Conservation (phyloP, 2,113 vertebrate genomes). For the Centropus bengalensis region DNA sequence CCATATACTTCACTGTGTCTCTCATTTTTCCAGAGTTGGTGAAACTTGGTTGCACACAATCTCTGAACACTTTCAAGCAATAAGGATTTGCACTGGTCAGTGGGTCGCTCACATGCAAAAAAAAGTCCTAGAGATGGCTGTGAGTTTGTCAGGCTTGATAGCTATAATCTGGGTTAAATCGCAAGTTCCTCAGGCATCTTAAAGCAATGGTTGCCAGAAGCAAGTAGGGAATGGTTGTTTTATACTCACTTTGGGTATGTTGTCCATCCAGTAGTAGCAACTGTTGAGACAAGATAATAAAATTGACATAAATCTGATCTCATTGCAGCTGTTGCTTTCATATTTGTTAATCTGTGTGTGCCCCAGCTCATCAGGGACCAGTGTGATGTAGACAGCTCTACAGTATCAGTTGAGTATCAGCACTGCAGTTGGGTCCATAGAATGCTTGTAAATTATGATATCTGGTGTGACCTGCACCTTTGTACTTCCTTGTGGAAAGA, state of each 20-base stretch:
- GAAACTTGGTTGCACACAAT: background rate
- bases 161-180: background rate
- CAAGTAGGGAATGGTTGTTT: background rate
- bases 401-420: background rate
- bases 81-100: background rate
- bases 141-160: background rate
- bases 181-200: background rate
- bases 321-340: background rate
- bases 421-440: background rate
- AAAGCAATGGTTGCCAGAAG: background rate
- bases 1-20: background rate
- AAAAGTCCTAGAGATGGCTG: background rate
- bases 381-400: fast-evolving
- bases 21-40: background rate
- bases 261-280: background rate
- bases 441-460: background rate
- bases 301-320: background rate
- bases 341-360: background rate
- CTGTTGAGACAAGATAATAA: background rate
- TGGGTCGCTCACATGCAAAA: background rate
- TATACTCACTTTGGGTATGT: background rate
- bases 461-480: background rate
- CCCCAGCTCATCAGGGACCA: background rate
- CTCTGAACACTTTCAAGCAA: background rate
- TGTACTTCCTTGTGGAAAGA: background rate